phyloP scores from a whole-genome alignment of 2,797 vertebrate genomes.

The Phylloscopus collybita region DNA sequence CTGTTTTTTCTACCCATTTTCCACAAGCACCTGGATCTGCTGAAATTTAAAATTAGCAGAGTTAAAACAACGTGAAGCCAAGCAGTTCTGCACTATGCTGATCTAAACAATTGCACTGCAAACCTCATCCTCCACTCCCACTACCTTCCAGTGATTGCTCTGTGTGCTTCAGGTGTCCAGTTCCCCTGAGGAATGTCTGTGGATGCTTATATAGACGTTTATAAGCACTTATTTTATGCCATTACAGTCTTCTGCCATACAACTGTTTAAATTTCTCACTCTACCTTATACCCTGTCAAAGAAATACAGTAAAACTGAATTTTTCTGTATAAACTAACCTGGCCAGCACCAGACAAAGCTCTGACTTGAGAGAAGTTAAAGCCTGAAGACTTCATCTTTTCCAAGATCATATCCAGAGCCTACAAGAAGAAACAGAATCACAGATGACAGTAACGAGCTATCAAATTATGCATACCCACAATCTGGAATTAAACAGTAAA shows the following conservation, averaged over 20 bases:
- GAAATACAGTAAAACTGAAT: background rate
- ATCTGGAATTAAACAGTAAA: conserved; percentile 13
- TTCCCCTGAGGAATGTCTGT: background rate
- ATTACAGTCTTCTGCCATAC: background rate
- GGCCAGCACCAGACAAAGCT: conserved; percentile 91
- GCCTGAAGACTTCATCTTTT: conserved; percentile 86
- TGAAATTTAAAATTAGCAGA: background rate
- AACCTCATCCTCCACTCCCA: background rate
- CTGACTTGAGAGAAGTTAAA: conserved; percentile 87
- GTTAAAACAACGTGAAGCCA: background rate
- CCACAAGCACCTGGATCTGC: background rate
- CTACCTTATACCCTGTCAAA: background rate
- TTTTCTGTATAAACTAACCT: conserved; percentile 80
- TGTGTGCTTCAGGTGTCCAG: background rate
- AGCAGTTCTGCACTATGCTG: background rate
- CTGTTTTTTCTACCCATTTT: background rate
- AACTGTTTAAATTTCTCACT: background rate
- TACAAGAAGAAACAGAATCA: conserved; percentile 66
- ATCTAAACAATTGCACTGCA: background rate
- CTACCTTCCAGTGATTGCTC: background rate
- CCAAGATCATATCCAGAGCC: conserved; percentile 90
- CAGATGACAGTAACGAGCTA: background rate
- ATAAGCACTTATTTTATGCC: background rate
- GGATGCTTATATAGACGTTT: background rate
- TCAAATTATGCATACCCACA: conserved; percentile 6